Evolutionary conservation across 2,888 invertebrate genomes (phyloP).

Genomic region (Caenorhabditis zanzibari): DNA sequence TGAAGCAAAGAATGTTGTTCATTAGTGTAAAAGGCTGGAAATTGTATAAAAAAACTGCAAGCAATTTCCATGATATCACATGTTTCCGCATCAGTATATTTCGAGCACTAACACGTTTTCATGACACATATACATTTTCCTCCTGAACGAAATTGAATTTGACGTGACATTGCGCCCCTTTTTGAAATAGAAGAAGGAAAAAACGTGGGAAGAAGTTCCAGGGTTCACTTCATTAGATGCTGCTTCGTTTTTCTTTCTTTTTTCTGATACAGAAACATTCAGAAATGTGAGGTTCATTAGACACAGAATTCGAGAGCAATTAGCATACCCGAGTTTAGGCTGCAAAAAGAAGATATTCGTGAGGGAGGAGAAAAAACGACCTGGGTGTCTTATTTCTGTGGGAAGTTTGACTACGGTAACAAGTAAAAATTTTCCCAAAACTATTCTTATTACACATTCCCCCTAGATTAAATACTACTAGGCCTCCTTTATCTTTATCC

Average conservation of each 20-base stretch:
- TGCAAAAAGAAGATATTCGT: background rate
- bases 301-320: constrained; percentile 55
- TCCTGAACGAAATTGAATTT: constrained; percentile 41
- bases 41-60: constrained; percentile 1
- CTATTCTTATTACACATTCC: background rate
- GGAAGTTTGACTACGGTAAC: constrained; percentile 15
- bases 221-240: constrained; percentile 53
- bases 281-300: constrained; percentile 63
- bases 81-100: constrained; percentile 36
- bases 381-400: constrained; percentile 21
- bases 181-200: background rate
- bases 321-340: constrained; percentile 20
- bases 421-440: too few relatives aligned
- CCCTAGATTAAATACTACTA: background rate
- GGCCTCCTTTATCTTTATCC: background rate
- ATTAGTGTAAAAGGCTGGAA: constrained; percentile 28
- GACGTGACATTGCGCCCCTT: constrained; percentile 22
- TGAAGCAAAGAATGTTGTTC: background rate
- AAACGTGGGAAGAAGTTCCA: constrained; percentile 46
- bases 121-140: constrained; percentile 18
- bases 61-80: constrained; percentile 31
- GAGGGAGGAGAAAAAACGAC: background rate
- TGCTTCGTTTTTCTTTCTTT: constrained; percentile 1
- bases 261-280: constrained; percentile 41
- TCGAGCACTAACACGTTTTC: constrained; percentile 20